These are phyloP conservation scores for Stenoptilia bipunctidactyla DNA, from an alignment of 2,888 invertebrate species.

Conservation along the genomic window DNA sequence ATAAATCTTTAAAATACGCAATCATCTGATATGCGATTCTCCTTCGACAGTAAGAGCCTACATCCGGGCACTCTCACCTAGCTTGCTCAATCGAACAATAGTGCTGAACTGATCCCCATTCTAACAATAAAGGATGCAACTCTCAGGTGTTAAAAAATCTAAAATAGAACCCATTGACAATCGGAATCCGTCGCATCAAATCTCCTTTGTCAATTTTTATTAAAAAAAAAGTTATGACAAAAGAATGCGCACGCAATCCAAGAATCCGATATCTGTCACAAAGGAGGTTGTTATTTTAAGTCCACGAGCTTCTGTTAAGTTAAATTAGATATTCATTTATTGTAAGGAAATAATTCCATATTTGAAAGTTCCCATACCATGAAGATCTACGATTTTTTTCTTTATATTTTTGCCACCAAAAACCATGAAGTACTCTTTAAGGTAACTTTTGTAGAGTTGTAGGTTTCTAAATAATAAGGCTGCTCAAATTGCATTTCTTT, in stretches of 20 bases:
- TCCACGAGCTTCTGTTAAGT: slow-evolving; percentile 33
- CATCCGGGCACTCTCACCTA: slow-evolving; percentile 35
- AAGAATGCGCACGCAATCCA: slow-evolving; percentile 49
- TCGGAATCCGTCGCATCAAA: slow-evolving; percentile 52
- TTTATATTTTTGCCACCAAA: too few relatives aligned
- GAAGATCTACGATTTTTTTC: too few relatives aligned
- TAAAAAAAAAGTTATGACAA: slow-evolving; percentile 40
- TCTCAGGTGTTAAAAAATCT: slow-evolving; percentile 60
- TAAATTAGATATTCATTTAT: slow-evolving; percentile 29
- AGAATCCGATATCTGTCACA: slow-evolving; percentile 50
- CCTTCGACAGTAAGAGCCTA: slow-evolving; percentile 10
- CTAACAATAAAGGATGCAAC: slow-evolving; percentile 35
- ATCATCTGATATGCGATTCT: background rate
- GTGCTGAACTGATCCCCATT: slow-evolving; percentile 45
- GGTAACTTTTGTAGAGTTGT: too few relatives aligned
- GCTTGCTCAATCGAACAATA: slow-evolving; percentile 27
- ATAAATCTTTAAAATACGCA: background rate
- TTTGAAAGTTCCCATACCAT: too few relatives aligned
- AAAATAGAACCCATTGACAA: slow-evolving; percentile 44
- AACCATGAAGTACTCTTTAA: too few relatives aligned
- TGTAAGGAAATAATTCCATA: too few relatives aligned
- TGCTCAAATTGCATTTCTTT: too few relatives aligned
- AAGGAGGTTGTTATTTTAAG: slow-evolving; percentile 56
- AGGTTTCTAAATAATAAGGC: too few relatives aligned
- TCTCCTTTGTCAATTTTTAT: slow-evolving; percentile 29